These are phyloP conservation scores for Crossaster papposus DNA, from an alignment of 53 echinoderm and acorn worm genomes.

Conservation along the genomic window DNA sequence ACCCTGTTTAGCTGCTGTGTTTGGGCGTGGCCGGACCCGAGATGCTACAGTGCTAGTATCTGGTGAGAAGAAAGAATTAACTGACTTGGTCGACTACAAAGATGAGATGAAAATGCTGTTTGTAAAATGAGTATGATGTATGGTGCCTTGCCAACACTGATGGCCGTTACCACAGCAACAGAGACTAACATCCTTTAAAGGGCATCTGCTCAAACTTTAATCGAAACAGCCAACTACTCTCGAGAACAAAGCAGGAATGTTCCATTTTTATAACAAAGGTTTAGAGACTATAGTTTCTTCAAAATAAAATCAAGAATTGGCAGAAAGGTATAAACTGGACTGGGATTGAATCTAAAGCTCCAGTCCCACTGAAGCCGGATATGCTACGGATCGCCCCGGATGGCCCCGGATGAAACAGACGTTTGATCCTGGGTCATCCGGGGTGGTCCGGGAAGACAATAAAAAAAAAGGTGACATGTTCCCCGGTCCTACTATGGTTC, in stretches of 20 bases:
- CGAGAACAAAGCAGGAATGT: not conserved
- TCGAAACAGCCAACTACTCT: not conserved
- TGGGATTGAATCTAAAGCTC: not conserved
- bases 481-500: too few species aligned
- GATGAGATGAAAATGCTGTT: not conserved
- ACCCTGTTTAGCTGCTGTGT: slow-evolving; percentile 37
- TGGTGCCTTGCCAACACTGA: not conserved
- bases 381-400: too few species aligned
- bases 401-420: too few species aligned
- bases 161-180: not conserved
- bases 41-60: slow-evolving; percentile 6
- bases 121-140: not conserved
- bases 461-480: too few species aligned
- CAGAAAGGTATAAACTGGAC: not conserved
- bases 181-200: not conserved
- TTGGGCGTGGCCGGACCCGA: not conserved
- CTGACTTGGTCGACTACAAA: not conserved
- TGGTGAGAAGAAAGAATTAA: slow-evolving; percentile 30
- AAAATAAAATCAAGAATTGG: not conserved
- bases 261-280: not conserved
- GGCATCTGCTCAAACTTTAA: not conserved
- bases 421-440: too few species aligned
- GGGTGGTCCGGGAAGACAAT: too few species aligned
- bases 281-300: not conserved
- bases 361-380: too few species aligned